Percentiles rank a stretch among this genome's conserved stretches.
phyloP scores from a whole-genome alignment of 2,888 invertebrate genomes.

The Drosophila subquinaria region DNA sequence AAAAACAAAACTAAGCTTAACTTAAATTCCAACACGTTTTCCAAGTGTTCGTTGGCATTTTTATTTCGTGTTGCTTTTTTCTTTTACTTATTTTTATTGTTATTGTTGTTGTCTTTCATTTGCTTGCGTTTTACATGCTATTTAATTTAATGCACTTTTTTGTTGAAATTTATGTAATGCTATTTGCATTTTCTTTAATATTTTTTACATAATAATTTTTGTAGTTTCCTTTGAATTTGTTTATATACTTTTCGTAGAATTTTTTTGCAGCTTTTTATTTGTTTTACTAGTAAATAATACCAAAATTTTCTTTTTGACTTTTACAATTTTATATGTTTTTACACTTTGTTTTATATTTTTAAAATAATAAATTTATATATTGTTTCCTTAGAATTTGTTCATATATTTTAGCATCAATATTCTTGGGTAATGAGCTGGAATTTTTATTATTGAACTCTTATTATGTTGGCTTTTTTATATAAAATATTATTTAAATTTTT shows the following conservation, averaged over 20 bases:
- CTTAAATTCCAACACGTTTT: conserved; percentile 76
- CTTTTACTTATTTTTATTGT: conserved; percentile 33
- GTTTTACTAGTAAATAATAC: too few species aligned
- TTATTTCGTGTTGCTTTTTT: conserved; percentile 34
- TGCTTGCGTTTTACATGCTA: conserved; percentile 37
- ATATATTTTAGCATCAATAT: background rate
- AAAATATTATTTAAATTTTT: background rate
- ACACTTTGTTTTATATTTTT: too few species aligned
- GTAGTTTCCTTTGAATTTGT: background rate
- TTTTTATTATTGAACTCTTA: background rate
- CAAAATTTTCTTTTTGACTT: too few species aligned
- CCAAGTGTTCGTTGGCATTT: conserved; percentile 53
- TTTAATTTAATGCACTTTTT: conserved; percentile 63
- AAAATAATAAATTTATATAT: too few species aligned
- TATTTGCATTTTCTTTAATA: background rate
- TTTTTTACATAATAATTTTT: background rate
- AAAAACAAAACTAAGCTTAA: conserved; percentile 43
- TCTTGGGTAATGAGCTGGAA: background rate
- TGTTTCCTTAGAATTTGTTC: background rate
- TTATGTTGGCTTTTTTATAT: background rate
- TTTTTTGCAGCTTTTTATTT: too few species aligned
- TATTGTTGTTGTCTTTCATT: conserved; percentile 38
- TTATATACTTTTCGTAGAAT: background rate
- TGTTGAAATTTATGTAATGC: conserved; percentile 33
- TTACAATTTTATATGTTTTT: too few species aligned